A percentile compares a stretch with the other conserved stretches of the same genome.
Evolutionary conservation across 2,113 vertebrate genomes (phyloP).

Genomic region (Daubentonia madagascariensis): DNA sequence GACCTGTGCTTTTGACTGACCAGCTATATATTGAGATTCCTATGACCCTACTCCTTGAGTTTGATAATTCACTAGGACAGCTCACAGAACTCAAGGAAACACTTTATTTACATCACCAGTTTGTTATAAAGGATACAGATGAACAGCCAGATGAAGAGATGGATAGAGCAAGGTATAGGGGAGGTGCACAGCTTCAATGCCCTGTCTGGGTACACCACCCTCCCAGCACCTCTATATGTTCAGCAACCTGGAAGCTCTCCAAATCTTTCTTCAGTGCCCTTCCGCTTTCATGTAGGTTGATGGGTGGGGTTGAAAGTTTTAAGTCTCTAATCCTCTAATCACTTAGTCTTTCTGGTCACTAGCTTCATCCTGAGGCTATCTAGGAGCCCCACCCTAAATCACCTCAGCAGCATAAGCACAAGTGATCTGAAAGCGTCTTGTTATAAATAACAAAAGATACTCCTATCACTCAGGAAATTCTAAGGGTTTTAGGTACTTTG

Average conservation of each 20-base stretch:
- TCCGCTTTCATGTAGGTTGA: too few relatives aligned
- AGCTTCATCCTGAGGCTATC: neutral
- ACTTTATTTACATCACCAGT: neutral
- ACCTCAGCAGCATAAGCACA: neutral
- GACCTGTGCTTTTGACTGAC: neutral
- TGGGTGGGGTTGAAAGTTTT: neutral
- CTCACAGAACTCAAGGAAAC: neutral
- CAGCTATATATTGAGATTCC: neutral
- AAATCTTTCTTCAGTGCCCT: neutral
- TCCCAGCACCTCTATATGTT: neutral
- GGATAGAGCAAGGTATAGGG: neutral
- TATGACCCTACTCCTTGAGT: neutral
- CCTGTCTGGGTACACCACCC: neutral
- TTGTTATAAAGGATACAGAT: neutral
- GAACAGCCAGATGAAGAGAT: neutral
- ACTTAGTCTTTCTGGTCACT: neutral
- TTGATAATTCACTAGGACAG: neutral
- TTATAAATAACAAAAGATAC: neutral
- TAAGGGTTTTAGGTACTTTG: neutral
- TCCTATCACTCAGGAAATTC: neutral
- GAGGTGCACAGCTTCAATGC: neutral
- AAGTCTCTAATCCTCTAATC: neutral
- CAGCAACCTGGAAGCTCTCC: neutral
- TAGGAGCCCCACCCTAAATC: neutral
- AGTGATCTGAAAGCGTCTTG: neutral